Evolutionary conservation across 2,888 invertebrate species (phyloP).

Genomic region (Poecilus cupreus): DNA sequence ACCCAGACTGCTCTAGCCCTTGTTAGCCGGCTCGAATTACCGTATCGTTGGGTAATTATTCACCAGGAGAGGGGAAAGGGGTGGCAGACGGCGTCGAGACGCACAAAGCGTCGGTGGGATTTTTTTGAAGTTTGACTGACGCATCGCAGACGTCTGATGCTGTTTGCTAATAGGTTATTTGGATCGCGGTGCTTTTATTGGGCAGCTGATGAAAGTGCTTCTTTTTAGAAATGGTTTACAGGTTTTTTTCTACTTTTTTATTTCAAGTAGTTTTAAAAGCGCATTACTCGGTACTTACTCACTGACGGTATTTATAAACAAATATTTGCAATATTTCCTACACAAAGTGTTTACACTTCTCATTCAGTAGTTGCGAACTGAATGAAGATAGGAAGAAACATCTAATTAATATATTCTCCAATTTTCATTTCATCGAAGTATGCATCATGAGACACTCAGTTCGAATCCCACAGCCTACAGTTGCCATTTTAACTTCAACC

Average conservation of each 20-base stretch:
- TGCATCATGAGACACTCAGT: too few species aligned
- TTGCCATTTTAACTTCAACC: too few species aligned
- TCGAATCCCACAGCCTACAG: too few species aligned
- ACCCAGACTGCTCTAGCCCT: neutral
- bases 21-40: constrained; percentile 6
- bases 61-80: neutral
- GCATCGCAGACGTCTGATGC: neutral
- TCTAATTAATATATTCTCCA: too few species aligned
- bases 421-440: too few species aligned
- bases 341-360: neutral
- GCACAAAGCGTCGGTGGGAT: neutral
- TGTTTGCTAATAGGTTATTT: neutral
- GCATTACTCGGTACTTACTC: neutral
- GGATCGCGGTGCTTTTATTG: neutral
- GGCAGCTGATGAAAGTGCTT: neutral
- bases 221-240: too few species aligned
- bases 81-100: neutral
- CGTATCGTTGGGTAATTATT: constrained; percentile 12
- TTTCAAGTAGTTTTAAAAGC: neutral
- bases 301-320: neutral
- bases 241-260: neutral
- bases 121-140: neutral
- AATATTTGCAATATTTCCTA: neutral
- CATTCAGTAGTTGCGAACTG: neutral
- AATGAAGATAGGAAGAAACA: neutral